These are phyloP conservation scores for Steinernema hermaphroditum DNA, from an alignment of 2,888 invertebrate species.

Conservation along the genomic window DNA sequence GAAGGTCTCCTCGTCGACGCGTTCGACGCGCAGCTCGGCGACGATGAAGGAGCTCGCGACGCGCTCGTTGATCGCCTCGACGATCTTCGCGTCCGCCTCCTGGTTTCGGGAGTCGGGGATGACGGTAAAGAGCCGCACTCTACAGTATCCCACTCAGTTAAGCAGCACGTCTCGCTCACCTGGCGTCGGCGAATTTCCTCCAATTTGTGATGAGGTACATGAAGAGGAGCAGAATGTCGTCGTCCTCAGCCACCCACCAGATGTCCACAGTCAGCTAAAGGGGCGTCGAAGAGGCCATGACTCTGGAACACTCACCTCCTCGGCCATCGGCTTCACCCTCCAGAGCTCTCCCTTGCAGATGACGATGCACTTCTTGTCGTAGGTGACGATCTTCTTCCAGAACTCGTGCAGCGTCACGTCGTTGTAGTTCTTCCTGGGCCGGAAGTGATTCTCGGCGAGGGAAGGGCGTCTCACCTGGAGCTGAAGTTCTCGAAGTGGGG, in stretches of 20 bases:
- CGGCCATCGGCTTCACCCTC: background rate
- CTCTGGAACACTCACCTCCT: too few species aligned
- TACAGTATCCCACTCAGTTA: background rate
- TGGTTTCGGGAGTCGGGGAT: background rate
- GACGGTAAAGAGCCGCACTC: background rate
- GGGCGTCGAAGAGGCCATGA: too few species aligned
- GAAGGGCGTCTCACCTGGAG: background rate
- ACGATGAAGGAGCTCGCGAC: background rate
- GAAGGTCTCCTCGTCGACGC: background rate
- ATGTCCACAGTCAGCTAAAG: constrained; percentile 13
- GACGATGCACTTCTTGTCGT: constrained; percentile 12
- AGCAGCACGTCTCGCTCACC: too few species aligned
- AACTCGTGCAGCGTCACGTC: background rate
- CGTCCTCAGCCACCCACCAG: constrained; percentile 16
- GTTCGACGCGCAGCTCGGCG: background rate
- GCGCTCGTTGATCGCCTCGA: constrained; percentile 11
- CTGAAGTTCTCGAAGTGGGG: background rate
- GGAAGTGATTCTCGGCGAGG: too few species aligned
- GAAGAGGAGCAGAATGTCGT: constrained; percentile 18
- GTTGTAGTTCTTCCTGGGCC: background rate
- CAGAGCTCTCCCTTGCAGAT: constrained; percentile 16
- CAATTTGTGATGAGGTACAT: constrained; percentile 15
- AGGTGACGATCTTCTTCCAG: constrained; percentile 20
- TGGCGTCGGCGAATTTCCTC: constrained; percentile 6
- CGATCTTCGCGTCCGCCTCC: background rate